A percentile compares a stretch with the other conserved stretches of the same genome.
Evolutionary conservation across 1,140 invertebrate species (phyloP).

Genomic region (Scaptomyza montana): DNA sequence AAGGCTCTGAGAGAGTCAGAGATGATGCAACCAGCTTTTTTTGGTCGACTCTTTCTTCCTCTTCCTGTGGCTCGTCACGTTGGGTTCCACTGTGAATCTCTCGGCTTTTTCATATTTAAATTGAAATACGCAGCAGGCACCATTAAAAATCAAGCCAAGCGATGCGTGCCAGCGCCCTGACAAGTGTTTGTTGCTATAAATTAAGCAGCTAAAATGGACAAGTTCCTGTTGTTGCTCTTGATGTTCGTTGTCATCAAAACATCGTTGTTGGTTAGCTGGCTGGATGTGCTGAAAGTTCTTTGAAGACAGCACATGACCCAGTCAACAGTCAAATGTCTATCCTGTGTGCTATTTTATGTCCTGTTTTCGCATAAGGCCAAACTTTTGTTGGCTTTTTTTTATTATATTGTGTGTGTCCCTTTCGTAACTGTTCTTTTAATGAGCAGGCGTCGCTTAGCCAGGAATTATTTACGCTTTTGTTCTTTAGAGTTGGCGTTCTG

Average conservation of each 20-base stretch:
- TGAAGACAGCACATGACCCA: slow-evolving; percentile 45
- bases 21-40: too few relatives aligned
- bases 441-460: slow-evolving; percentile 23
- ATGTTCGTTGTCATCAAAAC: too few relatives aligned
- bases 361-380: slow-evolving; percentile 41
- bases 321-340: slow-evolving; percentile 27
- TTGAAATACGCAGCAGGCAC: slow-evolving; percentile 62
- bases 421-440: slow-evolving; percentile 17
- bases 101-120: slow-evolving; percentile 56
- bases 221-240: slow-evolving; percentile 21
- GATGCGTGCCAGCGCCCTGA: slow-evolving; percentile 53
- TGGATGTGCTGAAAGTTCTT: slow-evolving; percentile 8
- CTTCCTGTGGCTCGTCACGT: slow-evolving; percentile 32
- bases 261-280: slow-evolving; percentile 1
- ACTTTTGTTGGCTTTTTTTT: slow-evolving; percentile 40
- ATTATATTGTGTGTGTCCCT: slow-evolving; percentile 9
- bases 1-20: slow-evolving; percentile 2
- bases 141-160: slow-evolving; percentile 66
- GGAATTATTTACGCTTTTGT: slow-evolving; percentile 49
- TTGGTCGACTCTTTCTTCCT: too few relatives aligned
- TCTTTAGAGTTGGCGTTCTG: slow-evolving; percentile 13
- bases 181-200: slow-evolving; percentile 61
- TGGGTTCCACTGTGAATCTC: slow-evolving; percentile 14
- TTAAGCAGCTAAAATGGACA: slow-evolving; percentile 61
- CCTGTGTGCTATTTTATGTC: slow-evolving; percentile 5